Conservation (phyloP, 1,140 invertebrate species). For the Holotrichia oblita region DNA sequence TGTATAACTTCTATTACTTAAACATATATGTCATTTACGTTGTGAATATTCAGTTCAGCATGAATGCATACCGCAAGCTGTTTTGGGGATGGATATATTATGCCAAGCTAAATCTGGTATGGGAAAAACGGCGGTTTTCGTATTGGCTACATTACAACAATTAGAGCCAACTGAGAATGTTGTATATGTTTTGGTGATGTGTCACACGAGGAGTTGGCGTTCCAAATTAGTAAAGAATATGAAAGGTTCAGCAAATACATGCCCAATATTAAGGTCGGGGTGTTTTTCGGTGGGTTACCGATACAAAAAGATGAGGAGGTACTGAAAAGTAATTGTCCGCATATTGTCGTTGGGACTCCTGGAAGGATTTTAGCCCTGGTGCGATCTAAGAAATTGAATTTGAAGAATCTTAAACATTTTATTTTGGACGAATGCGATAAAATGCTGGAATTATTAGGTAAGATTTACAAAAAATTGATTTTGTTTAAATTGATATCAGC, state of each 20-base stretch:
- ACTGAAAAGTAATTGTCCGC: conserved; percentile 92
- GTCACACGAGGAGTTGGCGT: conserved; percentile 98
- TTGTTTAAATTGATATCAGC: neutral
- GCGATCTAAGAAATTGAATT: conserved; percentile 87
- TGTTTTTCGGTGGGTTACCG: conserved; percentile 97
- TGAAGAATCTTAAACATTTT: conserved; percentile 97
- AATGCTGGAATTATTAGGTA: conserved; percentile 96
- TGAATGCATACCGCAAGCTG: conserved; percentile 99
- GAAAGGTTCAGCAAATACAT: conserved; percentile 99
- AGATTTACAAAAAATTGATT: conserved; percentile 50
- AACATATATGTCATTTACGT: neutral
- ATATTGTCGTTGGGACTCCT: conserved; percentile 98
- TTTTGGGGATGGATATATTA: conserved; percentile 98
- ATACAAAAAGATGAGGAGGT: conserved; percentile 97
- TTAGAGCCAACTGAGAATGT: conserved; percentile 95
- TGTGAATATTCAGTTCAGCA: conserved; percentile 86
- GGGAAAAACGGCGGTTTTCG: conserved; percentile 99
- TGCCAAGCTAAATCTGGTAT: conserved; percentile 99
- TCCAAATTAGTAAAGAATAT: conserved; percentile 99
- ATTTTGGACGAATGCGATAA: conserved; percentile 99
- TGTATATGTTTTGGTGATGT: conserved; percentile 97
- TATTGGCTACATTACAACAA: conserved; percentile 96
- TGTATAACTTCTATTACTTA: conserved; percentile 39
- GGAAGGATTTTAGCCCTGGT: conserved; percentile 94
- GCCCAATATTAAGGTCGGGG: conserved; percentile 91